Percentiles rank a stretch among this genome's conserved stretches.
phyloP scores from a whole-genome alignment of 1,140 invertebrate genomes.

The Wasmannia auropunctata region DNA sequence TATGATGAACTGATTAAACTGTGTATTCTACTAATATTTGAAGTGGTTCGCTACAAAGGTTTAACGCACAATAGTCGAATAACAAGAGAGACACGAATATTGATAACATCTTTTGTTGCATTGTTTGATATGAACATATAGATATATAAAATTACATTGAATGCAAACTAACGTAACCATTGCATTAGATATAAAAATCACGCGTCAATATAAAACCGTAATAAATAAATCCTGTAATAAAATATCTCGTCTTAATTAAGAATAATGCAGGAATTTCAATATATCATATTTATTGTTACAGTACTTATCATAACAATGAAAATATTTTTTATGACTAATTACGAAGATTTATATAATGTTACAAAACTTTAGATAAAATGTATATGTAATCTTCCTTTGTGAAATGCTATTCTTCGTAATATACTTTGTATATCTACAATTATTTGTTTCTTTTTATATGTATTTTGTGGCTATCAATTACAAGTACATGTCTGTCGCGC shows the following conservation, averaged over 20 bases:
- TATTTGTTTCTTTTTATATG: no score
- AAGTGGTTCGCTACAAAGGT: not conserved
- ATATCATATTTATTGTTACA: not conserved
- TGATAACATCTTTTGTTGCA: conserved; percentile 16
- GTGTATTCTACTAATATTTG: conserved; percentile 6
- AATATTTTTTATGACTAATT: not conserved
- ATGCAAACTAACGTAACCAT: no score
- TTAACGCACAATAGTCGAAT: conserved; percentile 20
- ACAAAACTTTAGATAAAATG: not conserved
- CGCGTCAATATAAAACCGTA: not conserved
- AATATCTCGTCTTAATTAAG: not conserved
- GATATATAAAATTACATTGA: not conserved
- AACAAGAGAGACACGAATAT: conserved; percentile 16
- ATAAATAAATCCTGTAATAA: not conserved
- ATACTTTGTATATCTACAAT: not conserved
- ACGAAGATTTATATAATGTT: not conserved
- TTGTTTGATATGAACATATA: not conserved
- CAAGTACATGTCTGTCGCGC: no score
- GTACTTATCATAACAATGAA: not conserved
- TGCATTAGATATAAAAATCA: not conserved
- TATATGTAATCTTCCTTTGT: no score
- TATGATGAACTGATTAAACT: not conserved
- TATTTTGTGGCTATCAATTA: not conserved
- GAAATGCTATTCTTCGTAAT: not conserved
- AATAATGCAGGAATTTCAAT: not conserved